Conservation (phyloP, 2,797 vertebrate species). For the Semotilus atromaculatus region DNA sequence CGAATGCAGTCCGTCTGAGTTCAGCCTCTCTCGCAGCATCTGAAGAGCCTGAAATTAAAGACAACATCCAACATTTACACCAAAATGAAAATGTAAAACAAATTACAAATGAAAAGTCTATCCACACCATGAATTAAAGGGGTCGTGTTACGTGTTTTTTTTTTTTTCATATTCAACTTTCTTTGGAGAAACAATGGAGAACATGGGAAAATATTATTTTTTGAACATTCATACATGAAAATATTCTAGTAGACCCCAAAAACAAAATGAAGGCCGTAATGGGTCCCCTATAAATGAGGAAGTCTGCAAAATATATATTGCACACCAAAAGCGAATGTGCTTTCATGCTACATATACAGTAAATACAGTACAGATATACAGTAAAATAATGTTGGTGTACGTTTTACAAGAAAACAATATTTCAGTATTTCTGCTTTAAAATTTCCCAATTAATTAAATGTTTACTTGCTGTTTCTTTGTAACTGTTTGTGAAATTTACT, state of each 20-base stretch:
- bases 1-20: conserved; percentile 79
- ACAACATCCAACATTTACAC: neutral
- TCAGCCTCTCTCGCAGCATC: conserved; percentile 75
- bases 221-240: neutral
- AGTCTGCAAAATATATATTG: neutral
- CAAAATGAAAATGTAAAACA: neutral
- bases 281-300: neutral
- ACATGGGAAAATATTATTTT: neutral
- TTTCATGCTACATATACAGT: neutral
- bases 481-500: neutral
- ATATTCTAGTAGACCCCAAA: neutral
- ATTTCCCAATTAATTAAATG: neutral
- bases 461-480: too few relatives aligned
- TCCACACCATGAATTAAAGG: neutral
- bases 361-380: neutral
- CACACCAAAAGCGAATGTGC: neutral
- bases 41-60: conserved; percentile 40
- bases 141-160: neutral
- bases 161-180: neutral
- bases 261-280: too few relatives aligned
- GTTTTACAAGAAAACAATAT: neutral
- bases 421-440: neutral
- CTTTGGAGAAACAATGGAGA: neutral
- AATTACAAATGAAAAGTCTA: neutral
- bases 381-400: too few relatives aligned